Conservation (phyloP, 2,113 vertebrate genomes). For the Rhinolophus sinicus region DNA sequence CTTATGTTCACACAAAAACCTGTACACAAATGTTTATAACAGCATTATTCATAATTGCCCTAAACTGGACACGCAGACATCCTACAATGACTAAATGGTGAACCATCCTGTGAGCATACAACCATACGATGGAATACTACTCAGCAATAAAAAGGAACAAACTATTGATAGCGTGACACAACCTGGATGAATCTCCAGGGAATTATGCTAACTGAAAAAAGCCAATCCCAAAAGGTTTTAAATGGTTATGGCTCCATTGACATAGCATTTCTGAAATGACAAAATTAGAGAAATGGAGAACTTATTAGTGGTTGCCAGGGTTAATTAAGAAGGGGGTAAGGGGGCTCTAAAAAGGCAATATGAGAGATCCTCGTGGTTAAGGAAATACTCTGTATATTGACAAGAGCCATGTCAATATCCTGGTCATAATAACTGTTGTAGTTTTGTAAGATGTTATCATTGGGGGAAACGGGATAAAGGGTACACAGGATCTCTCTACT, state of each 20-base stretch:
- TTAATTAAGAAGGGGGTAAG: not conserved
- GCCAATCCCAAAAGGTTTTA: not conserved
- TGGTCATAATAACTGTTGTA: not conserved
- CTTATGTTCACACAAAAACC: not conserved
- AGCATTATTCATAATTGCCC: not conserved
- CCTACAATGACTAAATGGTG: not conserved
- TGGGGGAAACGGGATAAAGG: not conserved
- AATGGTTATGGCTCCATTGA: not conserved
- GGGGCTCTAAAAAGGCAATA: not conserved
- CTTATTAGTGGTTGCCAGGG: not conserved
- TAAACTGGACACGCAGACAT: not conserved
- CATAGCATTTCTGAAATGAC: not conserved
- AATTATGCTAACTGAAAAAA: not conserved
- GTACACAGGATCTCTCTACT: not conserved
- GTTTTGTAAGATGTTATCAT: not conserved
- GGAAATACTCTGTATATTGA: not conserved
- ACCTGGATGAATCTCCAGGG: not conserved
- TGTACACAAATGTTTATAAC: not conserved
- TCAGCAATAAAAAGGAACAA: not conserved
- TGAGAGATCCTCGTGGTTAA: fast-evolving
- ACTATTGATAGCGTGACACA: fast-evolving
- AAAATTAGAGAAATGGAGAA: not conserved
- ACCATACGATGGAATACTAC: fast-evolving
- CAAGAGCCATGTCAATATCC: fast-evolving
- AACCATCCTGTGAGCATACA: not conserved